A percentile compares a stretch with the other conserved stretches of the same genome.
phyloP scores from a whole-genome alignment of 1,140 invertebrate species.

The Brachionus paranguensis region DNA sequence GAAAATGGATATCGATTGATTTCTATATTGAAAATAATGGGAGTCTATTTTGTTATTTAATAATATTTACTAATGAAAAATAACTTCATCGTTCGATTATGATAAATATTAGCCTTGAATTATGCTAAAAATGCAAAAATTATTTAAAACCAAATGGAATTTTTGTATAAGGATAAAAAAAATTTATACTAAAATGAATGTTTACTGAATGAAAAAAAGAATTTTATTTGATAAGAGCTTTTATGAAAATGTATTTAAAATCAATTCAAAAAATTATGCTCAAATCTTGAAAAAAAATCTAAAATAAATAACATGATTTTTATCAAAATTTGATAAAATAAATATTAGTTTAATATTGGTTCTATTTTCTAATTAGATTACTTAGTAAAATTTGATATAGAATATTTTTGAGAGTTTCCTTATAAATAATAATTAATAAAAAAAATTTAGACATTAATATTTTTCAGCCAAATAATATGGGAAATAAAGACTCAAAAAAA shows the following conservation, averaged over 20 bases:
- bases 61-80: too few relatives aligned
- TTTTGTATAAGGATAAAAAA: background rate
- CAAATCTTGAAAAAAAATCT: background rate
- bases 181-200: background rate
- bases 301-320: background rate
- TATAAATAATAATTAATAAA: background rate
- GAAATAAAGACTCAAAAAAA: constrained; percentile 16
- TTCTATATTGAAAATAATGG: too few relatives aligned
- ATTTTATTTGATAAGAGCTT: background rate
- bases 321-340: background rate
- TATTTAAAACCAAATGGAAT: background rate
- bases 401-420: background rate
- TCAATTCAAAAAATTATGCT: background rate
- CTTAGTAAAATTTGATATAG: background rate
- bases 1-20: too few relatives aligned
- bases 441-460: background rate
- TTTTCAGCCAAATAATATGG: background rate
- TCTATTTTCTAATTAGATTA: background rate
- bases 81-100: too few relatives aligned
- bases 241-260: background rate
- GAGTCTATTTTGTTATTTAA: background rate
- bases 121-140: background rate
- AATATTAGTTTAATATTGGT: background rate
- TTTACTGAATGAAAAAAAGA: background rate
- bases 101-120: background rate